Percentiles rank a stretch among this genome's conserved stretches.
These are phyloP conservation scores for Philopedon plagiatum DNA, from an alignment of 2,888 invertebrate genomes.

Conservation along the genomic window DNA sequence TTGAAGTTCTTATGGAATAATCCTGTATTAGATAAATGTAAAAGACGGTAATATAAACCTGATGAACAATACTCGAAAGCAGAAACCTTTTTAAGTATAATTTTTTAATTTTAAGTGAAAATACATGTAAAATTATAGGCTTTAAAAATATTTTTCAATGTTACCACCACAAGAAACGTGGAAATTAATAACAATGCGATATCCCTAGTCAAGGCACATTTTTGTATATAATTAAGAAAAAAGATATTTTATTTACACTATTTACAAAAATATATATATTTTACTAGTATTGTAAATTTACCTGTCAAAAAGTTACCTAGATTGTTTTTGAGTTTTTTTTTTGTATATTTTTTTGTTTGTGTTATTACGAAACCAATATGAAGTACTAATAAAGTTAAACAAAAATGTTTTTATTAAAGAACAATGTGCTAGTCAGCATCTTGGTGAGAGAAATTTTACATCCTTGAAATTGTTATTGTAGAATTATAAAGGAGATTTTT, in stretches of 20 bases:
- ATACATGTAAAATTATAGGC: conserved; percentile 46
- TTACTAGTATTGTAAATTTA: conserved; percentile 60
- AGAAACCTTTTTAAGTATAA: conserved; percentile 48
- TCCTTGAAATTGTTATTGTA: too few species aligned
- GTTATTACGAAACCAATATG: conserved; percentile 2
- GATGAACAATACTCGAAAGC: conserved; percentile 52
- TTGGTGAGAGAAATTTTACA: too few species aligned
- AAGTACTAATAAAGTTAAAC: neutral
- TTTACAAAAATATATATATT: conserved; percentile 62
- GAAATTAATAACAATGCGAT: conserved; percentile 63
- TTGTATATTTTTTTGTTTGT: conserved; percentile 39
- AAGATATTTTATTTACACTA: conserved; percentile 63
- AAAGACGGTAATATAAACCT: conserved; percentile 48
- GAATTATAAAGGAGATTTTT: too few species aligned
- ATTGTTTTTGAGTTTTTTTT: conserved; percentile 36
- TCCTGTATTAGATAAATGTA: conserved; percentile 18
- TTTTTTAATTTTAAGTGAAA: conserved; percentile 44
- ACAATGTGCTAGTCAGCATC: too few species aligned
- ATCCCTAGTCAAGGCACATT: conserved; percentile 67
- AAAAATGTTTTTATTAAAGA: neutral
- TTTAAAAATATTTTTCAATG: conserved; percentile 59
- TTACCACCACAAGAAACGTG: conserved; percentile 65
- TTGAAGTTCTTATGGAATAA: conserved; percentile 19
- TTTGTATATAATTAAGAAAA: conserved; percentile 60
- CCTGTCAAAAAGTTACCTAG: conserved; percentile 52